Conservation (phyloP, 2,888 invertebrate genomes). For the Lasius fuliginosus region DNA sequence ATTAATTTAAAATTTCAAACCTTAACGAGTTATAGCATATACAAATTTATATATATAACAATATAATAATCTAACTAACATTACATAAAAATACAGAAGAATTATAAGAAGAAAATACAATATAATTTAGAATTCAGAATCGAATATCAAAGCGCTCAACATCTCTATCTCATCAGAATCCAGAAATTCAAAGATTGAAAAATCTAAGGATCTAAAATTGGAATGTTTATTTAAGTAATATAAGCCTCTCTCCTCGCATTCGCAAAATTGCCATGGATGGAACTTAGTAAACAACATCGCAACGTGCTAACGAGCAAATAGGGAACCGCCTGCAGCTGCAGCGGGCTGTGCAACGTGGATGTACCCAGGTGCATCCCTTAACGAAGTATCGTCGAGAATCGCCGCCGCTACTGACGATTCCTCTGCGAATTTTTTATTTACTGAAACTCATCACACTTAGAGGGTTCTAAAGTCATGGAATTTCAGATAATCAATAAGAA, state of each 20-base stretch:
- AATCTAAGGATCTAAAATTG: slow-evolving; percentile 36
- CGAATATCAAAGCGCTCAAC: background rate
- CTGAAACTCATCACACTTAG: slow-evolving; percentile 17
- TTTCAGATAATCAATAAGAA: slow-evolving; percentile 10
- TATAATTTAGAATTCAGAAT: background rate
- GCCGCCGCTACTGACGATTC: slow-evolving; percentile 12
- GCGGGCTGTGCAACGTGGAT: slow-evolving; percentile 33
- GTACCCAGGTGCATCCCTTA: slow-evolving; percentile 51
- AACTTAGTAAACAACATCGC: slow-evolving; percentile 58
- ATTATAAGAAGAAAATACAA: background rate
- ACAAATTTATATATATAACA: background rate
- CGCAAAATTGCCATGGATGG: slow-evolving; percentile 52
- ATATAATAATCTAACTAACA: background rate
- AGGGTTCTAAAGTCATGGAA: slow-evolving; percentile 7
- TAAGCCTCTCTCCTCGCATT: slow-evolving; percentile 24
- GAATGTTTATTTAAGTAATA: slow-evolving; percentile 43
- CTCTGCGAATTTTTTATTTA: slow-evolving; percentile 44
- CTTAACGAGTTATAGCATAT: background rate
- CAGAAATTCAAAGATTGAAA: slow-evolving; percentile 23
- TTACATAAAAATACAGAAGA: background rate
- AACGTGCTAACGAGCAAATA: slow-evolving; percentile 56
- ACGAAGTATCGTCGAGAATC: slow-evolving; percentile 46
- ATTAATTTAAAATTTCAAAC: background rate
- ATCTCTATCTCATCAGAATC: background rate
- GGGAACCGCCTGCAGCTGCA: slow-evolving; percentile 49